Evolutionary conservation across 2,888 invertebrate genomes (phyloP).

Genomic region (Mythimna ferrago): DNA sequence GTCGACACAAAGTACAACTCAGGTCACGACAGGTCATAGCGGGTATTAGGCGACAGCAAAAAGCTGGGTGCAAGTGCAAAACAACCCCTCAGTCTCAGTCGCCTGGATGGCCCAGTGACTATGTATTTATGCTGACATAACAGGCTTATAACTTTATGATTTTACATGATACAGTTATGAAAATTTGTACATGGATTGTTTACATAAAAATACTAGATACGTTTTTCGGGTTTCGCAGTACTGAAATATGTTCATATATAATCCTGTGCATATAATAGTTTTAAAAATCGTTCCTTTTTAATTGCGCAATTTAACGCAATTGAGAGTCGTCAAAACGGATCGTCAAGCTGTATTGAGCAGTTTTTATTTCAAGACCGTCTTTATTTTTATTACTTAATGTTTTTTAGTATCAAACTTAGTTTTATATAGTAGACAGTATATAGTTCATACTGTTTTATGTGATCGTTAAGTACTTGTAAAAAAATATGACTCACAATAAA

Average conservation of each 20-base stretch:
- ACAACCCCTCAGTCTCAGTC: too few relatives aligned
- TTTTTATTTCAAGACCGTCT: conserved; percentile 19
- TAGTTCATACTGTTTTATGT: conserved; percentile 22
- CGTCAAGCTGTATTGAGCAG: conserved; percentile 14
- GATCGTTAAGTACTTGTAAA: not conserved
- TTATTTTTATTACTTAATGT: conserved; percentile 20
- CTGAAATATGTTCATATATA: not conserved
- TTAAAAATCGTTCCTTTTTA: conserved; percentile 11
- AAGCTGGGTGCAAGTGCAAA: too few relatives aligned
- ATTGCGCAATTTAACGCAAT: conserved; percentile 17
- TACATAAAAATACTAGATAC: too few relatives aligned
- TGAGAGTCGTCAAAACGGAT: conserved; percentile 10
- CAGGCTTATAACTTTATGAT: too few relatives aligned
- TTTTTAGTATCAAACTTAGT: conserved; percentile 15
- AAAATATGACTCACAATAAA: not conserved
- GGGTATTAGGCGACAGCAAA: too few relatives aligned
- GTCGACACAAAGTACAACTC: too few relatives aligned
- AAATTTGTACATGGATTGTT: too few relatives aligned
- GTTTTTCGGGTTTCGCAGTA: too few relatives aligned
- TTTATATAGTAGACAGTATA: not conserved
- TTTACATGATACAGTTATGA: too few relatives aligned
- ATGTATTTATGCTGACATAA: too few relatives aligned
- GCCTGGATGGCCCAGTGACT: too few relatives aligned
- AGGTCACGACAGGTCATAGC: too few relatives aligned
- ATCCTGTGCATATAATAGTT: not conserved